A percentile compares a stretch with the other conserved stretches of the same genome.
Conservation (phyloP, 2,797 vertebrate species). For the Huso huso region DNA sequence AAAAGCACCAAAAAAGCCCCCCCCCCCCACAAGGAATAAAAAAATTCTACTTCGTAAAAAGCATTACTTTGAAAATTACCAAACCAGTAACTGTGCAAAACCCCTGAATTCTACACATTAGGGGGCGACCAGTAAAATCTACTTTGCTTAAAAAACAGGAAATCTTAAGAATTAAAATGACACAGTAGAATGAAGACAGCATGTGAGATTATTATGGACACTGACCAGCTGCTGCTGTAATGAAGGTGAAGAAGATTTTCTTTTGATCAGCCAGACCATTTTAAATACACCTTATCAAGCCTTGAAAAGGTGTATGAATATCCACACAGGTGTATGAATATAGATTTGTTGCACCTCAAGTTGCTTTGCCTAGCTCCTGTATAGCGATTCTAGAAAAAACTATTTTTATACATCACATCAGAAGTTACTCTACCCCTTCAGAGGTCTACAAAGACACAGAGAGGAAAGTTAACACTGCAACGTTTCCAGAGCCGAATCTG, state of each 20-base stretch:
- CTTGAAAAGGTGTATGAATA: background rate
- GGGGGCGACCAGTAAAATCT: background rate
- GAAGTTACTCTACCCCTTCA: no score
- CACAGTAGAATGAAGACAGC: background rate
- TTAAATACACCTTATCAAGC: background rate
- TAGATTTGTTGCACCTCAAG: no score
- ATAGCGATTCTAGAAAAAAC: background rate
- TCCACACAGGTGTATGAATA: no score
- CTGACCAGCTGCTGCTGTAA: conserved; percentile 2
- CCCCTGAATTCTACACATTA: background rate
- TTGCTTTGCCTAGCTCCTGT: no score
- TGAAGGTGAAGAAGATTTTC: no score
- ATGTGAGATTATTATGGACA: background rate
- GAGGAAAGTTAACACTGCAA: no score
- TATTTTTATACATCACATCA: background rate
- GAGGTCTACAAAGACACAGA: no score
- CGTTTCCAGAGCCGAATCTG: no score
- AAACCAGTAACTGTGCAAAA: conserved; percentile 4
- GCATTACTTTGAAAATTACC: conserved; percentile 3
- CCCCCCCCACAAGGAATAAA: conserved; percentile 16
- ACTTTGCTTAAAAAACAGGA: conserved; percentile 2
- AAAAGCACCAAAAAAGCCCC: conserved; percentile 19
- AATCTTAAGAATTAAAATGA: background rate
- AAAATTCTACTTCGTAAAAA: conserved; percentile 19
- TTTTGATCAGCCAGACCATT: background rate